Percentiles rank a stretch among this genome's conserved stretches.
These are phyloP conservation scores for Melangyna quadrimaculata DNA, from an alignment of 2,888 invertebrate genomes.

Conservation along the genomic window DNA sequence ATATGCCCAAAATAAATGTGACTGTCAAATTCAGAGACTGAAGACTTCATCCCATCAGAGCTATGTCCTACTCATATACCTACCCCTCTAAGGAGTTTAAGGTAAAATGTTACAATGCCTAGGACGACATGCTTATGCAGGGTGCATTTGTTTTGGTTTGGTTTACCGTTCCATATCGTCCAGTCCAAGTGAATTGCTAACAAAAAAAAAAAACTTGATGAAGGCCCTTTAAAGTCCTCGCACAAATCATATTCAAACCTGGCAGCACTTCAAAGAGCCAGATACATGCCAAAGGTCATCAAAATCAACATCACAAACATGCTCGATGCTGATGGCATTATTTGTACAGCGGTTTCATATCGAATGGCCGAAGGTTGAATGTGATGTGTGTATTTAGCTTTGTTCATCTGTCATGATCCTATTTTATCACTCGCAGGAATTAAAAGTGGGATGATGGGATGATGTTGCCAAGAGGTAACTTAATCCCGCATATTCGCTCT, in stretches of 20 bases:
- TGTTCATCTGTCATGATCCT: slow-evolving; percentile 25
- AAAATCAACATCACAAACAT: slow-evolving; percentile 32
- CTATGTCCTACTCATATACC: slow-evolving; percentile 9
- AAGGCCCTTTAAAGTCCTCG: slow-evolving; percentile 3
- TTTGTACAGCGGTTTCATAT: slow-evolving; percentile 19
- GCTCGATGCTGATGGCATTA: slow-evolving; percentile 44
- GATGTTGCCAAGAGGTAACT: slow-evolving; percentile 2
- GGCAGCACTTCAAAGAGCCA: slow-evolving; percentile 33
- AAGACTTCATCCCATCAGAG: slow-evolving; percentile 48
- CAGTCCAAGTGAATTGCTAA: too few species aligned
- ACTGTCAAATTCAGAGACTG: slow-evolving; percentile 54
- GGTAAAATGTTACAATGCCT: slow-evolving; percentile 48
- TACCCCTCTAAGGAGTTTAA: background rate
- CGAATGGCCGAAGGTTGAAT: background rate
- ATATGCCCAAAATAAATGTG: slow-evolving; percentile 27
- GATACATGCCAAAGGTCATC: slow-evolving; percentile 19
- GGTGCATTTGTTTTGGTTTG: background rate
- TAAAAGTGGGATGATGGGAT: background rate
- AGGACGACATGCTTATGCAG: slow-evolving; percentile 1
- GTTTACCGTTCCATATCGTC: background rate
- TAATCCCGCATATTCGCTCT: slow-evolving; percentile 20
- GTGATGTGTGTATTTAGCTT: slow-evolving; percentile 26
- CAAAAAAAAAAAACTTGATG: slow-evolving; percentile 30
- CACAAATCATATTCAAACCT: slow-evolving; percentile 50
- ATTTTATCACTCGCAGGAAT: slow-evolving; percentile 1